Evolutionary conservation across 2,888 invertebrate genomes (phyloP).

Genomic region (Blera fallax): DNA sequence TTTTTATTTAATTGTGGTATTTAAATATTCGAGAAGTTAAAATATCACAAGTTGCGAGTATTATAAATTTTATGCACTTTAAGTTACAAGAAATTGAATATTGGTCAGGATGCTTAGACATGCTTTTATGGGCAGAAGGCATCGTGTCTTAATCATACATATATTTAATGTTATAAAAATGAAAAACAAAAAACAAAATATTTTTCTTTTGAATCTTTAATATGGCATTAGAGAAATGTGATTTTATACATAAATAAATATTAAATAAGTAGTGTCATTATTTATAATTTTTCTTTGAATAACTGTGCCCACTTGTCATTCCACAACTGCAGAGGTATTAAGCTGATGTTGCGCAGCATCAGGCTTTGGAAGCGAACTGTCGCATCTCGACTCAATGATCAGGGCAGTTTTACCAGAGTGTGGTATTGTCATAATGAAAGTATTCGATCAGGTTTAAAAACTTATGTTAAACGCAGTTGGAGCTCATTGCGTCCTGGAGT

Average conservation of each 20-base stretch:
- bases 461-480: no score
- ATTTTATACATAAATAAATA: conserved; percentile 72
- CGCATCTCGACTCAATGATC: no score
- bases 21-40: conserved; percentile 8
- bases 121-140: conserved; percentile 41
- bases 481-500: no score
- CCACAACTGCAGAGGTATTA: no score
- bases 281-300: conserved; percentile 1
- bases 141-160: conserved; percentile 60
- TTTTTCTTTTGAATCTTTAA: conserved; percentile 66
- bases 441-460: no score
- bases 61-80: conserved; percentile 60
- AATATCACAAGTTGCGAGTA: conserved; percentile 30
- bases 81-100: conserved; percentile 60
- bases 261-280: conserved; percentile 68
- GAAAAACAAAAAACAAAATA: conserved; percentile 42
- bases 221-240: conserved; percentile 71
- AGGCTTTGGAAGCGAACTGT: no score
- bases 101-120: conserved; percentile 46
- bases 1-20: conserved; percentile 38
- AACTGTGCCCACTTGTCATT: background rate
- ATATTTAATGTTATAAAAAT: conserved; percentile 66
- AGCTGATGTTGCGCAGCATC: no score
- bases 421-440: no score
- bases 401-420: no score